phyloP scores from a whole-genome alignment of 2,797 vertebrate genomes.

The Dryobates pubescens region DNA sequence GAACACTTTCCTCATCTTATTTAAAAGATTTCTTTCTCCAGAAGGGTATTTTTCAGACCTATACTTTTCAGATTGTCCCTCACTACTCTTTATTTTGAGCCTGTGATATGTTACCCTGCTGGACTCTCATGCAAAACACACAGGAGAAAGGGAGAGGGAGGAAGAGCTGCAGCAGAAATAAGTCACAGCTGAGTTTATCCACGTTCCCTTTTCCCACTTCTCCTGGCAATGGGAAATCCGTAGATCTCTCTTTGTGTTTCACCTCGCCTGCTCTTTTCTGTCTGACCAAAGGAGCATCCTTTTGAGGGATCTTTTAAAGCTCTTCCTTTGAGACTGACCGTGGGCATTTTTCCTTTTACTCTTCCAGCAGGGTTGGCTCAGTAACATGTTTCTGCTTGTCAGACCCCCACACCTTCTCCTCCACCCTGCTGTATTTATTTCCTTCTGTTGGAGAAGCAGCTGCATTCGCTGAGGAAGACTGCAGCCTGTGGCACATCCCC shows the following conservation, averaged over 20 bases:
- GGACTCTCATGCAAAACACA: not conserved
- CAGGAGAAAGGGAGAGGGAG: not conserved
- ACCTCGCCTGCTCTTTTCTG: not conserved
- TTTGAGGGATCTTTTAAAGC: not conserved
- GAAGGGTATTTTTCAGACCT: not conserved
- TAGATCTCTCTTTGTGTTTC: not conserved
- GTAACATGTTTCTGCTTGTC: not conserved
- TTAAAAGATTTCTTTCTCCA: constrained; percentile 16
- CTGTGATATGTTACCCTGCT: not conserved
- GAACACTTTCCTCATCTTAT: not conserved
- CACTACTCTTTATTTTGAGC: not conserved
- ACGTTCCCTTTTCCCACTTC: not conserved
- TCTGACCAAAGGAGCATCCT: not conserved
- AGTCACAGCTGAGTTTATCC: not conserved
- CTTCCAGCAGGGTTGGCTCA: not conserved
- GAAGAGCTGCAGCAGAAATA: constrained; percentile 7
- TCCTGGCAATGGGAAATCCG: not conserved
- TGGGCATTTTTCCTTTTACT: not conserved
- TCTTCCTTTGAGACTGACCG: not conserved
- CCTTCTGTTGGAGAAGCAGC: not conserved
- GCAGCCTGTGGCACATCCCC: not conserved
- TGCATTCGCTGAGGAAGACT: not conserved
- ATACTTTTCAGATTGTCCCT: not conserved
- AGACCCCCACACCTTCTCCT: not conserved
- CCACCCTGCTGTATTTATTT: not conserved